Conservation (phyloP, 2,797 vertebrate species). For the Pangasius mekongensis region DNA sequence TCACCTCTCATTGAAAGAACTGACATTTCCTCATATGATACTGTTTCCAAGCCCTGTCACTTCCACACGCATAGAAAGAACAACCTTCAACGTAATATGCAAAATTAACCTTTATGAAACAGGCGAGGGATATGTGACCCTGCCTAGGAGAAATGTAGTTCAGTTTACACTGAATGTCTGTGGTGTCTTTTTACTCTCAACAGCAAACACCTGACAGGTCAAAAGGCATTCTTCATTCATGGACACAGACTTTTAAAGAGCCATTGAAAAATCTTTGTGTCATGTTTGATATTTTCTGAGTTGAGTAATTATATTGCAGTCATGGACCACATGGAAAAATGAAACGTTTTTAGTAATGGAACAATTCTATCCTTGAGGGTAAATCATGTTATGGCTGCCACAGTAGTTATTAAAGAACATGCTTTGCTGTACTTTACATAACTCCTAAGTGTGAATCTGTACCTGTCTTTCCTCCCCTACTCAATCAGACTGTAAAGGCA, state of each 20-base stretch:
- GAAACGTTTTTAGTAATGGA: neutral
- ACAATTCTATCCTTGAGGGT: neutral
- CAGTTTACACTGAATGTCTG: slow-evolving; percentile 39
- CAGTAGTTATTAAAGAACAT: slow-evolving; percentile 1
- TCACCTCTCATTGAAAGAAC: slow-evolving; percentile 30
- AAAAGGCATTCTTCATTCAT: slow-evolving; percentile 42
- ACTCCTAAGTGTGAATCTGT: neutral
- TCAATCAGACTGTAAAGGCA: neutral
- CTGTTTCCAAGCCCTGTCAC: slow-evolving; percentile 17
- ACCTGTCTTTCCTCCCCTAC: neutral
- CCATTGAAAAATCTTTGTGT: slow-evolving; percentile 28
- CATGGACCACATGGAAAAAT: slow-evolving; percentile 6
- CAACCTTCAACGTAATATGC: slow-evolving; percentile 43
- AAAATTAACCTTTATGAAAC: slow-evolving; percentile 54
- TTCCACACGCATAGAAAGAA: slow-evolving; percentile 33
- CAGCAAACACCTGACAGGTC: slow-evolving; percentile 47
- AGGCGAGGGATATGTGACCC: slow-evolving; percentile 41
- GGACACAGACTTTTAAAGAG: slow-evolving; percentile 2
- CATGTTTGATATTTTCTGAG: slow-evolving; percentile 9
- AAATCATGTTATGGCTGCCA: neutral
- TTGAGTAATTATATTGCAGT: slow-evolving; percentile 22
- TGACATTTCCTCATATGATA: slow-evolving; percentile 50
- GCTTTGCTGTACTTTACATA: slow-evolving; percentile 2
- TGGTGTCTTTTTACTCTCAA: slow-evolving; percentile 35
- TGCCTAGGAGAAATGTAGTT: slow-evolving; percentile 34